Conservation (phyloP, 2,888 invertebrate genomes). For the Megaustenia siamemsis region DNA sequence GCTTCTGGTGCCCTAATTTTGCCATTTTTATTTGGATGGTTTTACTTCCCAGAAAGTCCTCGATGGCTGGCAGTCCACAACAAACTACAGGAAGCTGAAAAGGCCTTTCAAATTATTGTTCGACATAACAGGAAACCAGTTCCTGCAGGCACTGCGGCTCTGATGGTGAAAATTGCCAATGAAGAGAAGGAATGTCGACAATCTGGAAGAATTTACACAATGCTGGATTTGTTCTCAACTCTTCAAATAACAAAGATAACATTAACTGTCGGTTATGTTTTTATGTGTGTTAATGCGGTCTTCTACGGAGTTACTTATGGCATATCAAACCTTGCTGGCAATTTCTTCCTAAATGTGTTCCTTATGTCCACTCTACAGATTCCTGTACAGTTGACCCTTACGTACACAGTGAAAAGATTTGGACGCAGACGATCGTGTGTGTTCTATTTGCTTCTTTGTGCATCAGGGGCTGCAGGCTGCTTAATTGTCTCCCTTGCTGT, state of each 20-base stretch:
- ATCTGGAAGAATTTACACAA: background rate
- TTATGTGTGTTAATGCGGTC: background rate
- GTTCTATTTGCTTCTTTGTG: background rate
- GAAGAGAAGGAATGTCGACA: background rate
- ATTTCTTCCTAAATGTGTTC: constrained; percentile 17
- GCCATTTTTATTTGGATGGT: constrained; percentile 11
- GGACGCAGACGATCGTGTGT: background rate
- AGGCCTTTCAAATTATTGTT: background rate
- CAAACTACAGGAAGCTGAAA: background rate
- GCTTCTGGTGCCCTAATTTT: background rate
- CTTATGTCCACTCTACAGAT: background rate
- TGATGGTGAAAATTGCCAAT: background rate
- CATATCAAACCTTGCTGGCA: background rate
- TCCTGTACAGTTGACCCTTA: background rate
- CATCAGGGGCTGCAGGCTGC: background rate
- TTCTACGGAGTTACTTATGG: constrained; percentile 10
- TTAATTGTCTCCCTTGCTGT: background rate
- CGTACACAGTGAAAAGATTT: background rate
- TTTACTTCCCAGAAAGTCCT: constrained; percentile 15
- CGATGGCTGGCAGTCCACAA: constrained; percentile 20
- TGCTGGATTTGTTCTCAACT: background rate
- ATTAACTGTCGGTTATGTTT: background rate
- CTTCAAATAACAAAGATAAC: background rate
- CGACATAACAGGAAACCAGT: background rate
- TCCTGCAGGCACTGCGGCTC: background rate